Conservation (phyloP, 2,113 vertebrate genomes). For the Tragelaphus imberbis region DNA sequence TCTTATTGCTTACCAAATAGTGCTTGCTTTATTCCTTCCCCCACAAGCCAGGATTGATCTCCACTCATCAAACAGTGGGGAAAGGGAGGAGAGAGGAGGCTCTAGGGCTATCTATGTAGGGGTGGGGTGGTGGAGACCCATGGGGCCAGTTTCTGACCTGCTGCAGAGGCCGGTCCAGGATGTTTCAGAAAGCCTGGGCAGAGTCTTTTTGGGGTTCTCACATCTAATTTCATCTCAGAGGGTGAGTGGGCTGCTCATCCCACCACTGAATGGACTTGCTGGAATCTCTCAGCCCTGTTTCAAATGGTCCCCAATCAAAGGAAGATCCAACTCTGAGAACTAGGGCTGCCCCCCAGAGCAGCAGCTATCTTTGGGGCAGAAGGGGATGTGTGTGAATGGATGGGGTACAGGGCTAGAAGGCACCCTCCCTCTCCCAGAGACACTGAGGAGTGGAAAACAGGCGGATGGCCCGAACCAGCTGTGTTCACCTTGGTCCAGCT, state of each 20-base stretch:
- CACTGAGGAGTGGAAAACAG: too few relatives aligned
- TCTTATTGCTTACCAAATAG: conserved; percentile 17
- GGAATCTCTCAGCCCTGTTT: neutral
- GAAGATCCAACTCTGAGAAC: neutral
- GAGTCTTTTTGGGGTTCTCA: neutral
- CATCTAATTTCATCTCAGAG: neutral
- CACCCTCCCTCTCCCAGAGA: neutral
- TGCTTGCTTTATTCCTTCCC: neutral
- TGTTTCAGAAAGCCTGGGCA: neutral
- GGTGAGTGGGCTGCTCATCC: too few relatives aligned
- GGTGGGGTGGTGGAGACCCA: neutral
- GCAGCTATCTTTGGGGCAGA: neutral
- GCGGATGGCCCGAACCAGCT: neutral
- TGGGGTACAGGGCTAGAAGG: neutral
- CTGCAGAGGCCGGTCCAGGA: neutral
- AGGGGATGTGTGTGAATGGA: neutral
- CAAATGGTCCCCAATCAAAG: neutral
- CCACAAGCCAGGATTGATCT: neutral
- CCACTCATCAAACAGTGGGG: neutral
- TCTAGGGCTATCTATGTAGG: accelerated
- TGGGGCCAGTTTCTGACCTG: neutral
- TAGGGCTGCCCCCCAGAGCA: neutral
- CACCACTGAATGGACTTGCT: neutral
- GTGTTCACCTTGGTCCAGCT: neutral
- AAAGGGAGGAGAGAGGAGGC: neutral